Base-by-base conservation (phyloP, 1,140 invertebrate genomes). In the Drosophila sucinea region DNA sequence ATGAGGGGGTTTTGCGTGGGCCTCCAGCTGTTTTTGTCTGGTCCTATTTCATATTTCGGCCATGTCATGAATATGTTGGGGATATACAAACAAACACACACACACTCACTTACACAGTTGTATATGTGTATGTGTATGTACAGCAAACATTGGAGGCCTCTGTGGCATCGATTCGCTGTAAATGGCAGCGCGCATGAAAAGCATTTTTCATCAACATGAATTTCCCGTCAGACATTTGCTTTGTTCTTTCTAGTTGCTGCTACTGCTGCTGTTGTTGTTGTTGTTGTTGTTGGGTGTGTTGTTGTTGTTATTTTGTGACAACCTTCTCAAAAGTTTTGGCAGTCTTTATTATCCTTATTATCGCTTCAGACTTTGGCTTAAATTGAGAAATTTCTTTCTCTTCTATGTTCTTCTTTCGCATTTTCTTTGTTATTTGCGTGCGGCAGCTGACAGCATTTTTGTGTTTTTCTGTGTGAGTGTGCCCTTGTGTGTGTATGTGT, bases 331-430 rank as follows among this genome's bases (percentile, higher is more conserved):
- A 90, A 79, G 77, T 89, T 89, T 89, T 89, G 69, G 77, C 74
- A 70, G 84, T 89, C 84, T 89, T 89, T 79, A 89, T 89, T 89
- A 89, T 90, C 76, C 85, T 84, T 84, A 89, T 89, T 89, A 89
- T 89, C 84, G 84, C 81, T 77, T 84, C 72, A 90, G 79, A 84
- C 80, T 75, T 70, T 56, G 51, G n/a, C 56, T 78, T 70, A 79
- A 72, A 82, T 80, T 80, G 73, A 72, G 70, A 66, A 73, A 79
- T 77, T 57, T 69, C 74, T 64, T 69, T 44, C 33, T 40, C 40
- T 62, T 62, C 51, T 29, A 62, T 63, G 64, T 60, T 47, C 66
- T 62, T 65, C 69, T 72, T 67, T 60, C 32, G 60, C 76, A 47
- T 47, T 47, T 23, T 8, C 29, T 23, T 47, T 62, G 27, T 30